Conservation (phyloP, 92 coral and sea anemone species). For the Epizoanthus ramosus region DNA sequence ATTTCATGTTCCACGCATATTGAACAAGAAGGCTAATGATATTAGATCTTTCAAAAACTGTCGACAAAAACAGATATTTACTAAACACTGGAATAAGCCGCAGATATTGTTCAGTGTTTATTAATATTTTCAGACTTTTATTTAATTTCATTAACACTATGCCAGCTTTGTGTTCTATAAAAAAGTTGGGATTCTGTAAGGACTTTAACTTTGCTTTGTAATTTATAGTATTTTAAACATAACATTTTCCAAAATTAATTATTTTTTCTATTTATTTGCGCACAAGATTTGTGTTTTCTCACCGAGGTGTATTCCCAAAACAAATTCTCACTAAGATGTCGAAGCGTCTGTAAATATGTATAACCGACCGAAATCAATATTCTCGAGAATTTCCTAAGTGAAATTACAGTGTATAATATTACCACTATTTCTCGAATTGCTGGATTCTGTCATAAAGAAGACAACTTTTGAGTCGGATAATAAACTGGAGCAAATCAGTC, state of each 20-base stretch:
- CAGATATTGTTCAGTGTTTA: background rate
- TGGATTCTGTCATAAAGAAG: too few species aligned
- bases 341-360: background rate
- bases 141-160: background rate
- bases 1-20: too few species aligned
- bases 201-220: background rate
- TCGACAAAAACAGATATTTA: too few species aligned
- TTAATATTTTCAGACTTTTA: background rate
- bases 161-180: background rate
- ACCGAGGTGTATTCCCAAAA: background rate
- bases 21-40: too few species aligned
- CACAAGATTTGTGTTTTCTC: conserved; percentile 1
- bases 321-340: conserved; percentile 7
- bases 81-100: too few species aligned
- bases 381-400: too few species aligned
- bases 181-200: background rate
- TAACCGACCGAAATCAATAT: too few species aligned
- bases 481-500: too few species aligned
- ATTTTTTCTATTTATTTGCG: conserved; percentile 5
- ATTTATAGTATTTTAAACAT: background rate
- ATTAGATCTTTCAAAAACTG: too few species aligned
- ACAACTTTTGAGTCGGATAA: too few species aligned
- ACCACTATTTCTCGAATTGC: too few species aligned
- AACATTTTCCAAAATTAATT: conserved; percentile 8
- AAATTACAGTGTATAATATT: too few species aligned